Percentiles rank a stretch among this genome's conserved stretches.
Conservation (phyloP, 2,797 vertebrate genomes). For the Silurus aristotelis region DNA sequence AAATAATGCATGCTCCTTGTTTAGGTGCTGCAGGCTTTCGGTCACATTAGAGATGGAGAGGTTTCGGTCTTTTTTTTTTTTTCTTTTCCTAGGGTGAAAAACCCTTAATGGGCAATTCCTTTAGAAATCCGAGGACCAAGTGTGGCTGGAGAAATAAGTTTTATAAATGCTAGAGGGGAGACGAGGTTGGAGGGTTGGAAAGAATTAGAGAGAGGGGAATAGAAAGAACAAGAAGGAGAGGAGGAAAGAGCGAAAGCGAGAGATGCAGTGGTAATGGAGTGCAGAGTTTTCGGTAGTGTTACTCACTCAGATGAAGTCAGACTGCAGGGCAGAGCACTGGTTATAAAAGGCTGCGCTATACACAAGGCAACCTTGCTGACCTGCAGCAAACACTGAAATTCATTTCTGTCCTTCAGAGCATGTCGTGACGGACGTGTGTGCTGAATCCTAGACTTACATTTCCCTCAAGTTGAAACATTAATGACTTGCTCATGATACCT, state of each 20-base stretch:
- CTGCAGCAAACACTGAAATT: not conserved
- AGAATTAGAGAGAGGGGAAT: not conserved
- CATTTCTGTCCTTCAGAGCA: not conserved
- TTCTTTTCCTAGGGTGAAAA: constrained; percentile 27
- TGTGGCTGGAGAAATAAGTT: constrained; percentile 14
- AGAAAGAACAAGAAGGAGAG: not conserved
- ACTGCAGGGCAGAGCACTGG: constrained; percentile 2
- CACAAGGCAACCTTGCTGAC: not conserved
- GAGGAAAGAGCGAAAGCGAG: not conserved
- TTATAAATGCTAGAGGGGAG: constrained; percentile 21
- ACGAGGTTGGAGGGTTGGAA: not conserved
- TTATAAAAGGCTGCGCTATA: not conserved
- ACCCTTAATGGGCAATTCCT: constrained; percentile 45
- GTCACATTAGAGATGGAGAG: constrained; percentile 20
- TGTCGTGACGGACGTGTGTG: not conserved
- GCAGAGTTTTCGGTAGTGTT: constrained; percentile 5
- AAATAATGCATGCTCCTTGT: constrained; percentile 54
- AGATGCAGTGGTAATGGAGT: constrained; percentile 14
- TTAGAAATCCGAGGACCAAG: constrained; percentile 45
- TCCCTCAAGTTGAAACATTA: not conserved
- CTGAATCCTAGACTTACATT: not conserved
- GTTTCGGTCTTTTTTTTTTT: too few species aligned
- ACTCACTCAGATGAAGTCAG: not conserved
- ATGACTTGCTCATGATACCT: not conserved
- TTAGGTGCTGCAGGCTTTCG: constrained; percentile 38